Evolutionary conservation across 2,888 invertebrate species (phyloP).

Genomic region (Crocallis elinguaria): DNA sequence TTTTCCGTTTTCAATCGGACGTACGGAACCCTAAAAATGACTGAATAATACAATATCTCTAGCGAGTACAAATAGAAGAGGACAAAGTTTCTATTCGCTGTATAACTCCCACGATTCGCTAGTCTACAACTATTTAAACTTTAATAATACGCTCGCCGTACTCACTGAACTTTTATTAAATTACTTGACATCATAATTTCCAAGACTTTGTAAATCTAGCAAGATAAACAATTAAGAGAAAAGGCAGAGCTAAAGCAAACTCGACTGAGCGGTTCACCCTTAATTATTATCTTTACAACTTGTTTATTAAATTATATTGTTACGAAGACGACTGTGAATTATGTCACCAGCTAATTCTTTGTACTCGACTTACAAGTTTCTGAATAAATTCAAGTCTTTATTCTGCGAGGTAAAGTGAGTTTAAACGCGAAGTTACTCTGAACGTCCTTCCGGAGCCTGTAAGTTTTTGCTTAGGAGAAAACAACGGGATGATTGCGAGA

Average conservation of each 20-base stretch:
- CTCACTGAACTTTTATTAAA: too few relatives aligned
- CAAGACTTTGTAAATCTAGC: too few relatives aligned
- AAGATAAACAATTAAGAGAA: not conserved
- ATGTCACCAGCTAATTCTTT: conserved; percentile 29
- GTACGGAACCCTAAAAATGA: too few relatives aligned
- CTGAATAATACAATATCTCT: too few relatives aligned
- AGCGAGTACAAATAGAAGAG: too few relatives aligned
- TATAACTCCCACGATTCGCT: too few relatives aligned
- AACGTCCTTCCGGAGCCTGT: conserved; percentile 11
- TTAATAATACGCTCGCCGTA: too few relatives aligned
- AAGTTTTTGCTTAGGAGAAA: conserved; percentile 9
- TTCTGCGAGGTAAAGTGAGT: conserved; percentile 28
- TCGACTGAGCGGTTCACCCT: not conserved
- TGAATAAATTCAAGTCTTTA: conserved; percentile 33
- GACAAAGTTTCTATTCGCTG: too few relatives aligned
- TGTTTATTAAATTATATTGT: conserved; percentile 21
- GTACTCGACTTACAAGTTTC: conserved; percentile 29
- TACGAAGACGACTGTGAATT: conserved; percentile 15
- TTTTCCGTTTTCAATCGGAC: too few relatives aligned
- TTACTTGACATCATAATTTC: too few relatives aligned
- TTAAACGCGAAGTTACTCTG: conserved; percentile 24
- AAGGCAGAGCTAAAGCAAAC: not conserved
- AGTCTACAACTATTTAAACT: too few relatives aligned
- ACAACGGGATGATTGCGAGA: not conserved
- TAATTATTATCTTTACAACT: conserved; percentile 2